Percentiles rank a stretch among this genome's conserved stretches.
These are phyloP conservation scores for Phrynocephalus guinanensis DNA, from an alignment of 2,797 vertebrate genomes.

Conservation along the genomic window DNA sequence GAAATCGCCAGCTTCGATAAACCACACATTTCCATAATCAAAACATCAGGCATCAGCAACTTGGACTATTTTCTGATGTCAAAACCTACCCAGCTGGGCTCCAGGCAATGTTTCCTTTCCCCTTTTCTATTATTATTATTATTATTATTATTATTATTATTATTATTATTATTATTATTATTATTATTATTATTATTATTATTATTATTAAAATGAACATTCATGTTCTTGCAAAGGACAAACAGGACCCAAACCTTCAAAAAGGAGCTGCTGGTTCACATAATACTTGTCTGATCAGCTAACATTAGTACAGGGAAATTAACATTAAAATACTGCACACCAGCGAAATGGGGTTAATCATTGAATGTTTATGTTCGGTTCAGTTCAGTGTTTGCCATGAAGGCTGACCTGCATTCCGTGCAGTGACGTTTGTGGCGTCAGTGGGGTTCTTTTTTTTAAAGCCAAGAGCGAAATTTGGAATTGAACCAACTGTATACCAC, in stretches of 20 bases:
- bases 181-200: too few relatives aligned
- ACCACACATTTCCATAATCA: conserved; percentile 56
- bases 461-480: conserved; percentile 51
- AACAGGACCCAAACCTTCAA: conserved; percentile 8
- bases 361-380: neutral
- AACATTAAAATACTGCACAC: neutral
- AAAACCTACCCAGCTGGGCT: conserved; percentile 54
- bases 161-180: too few relatives aligned
- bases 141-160: too few relatives aligned
- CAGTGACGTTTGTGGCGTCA: conserved; percentile 19
- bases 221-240: conserved; percentile 31
- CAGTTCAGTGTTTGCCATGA: neutral
- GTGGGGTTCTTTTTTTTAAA: conserved; percentile 26
- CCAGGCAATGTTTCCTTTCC: fast-evolving
- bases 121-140: neutral
- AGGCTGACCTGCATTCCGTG: conserved; percentile 38
- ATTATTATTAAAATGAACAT: neutral
- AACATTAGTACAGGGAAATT: neutral
- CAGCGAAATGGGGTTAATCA: neutral
- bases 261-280: conserved; percentile 18
- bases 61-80: conserved; percentile 54
- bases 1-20: conserved; percentile 58
- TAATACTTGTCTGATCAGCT: conserved; percentile 32
- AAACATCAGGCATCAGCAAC: conserved; percentile 60
- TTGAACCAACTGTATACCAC: conserved; percentile 49